Conservation (phyloP, 2,797 vertebrate species). For the Anas capensis region DNA sequence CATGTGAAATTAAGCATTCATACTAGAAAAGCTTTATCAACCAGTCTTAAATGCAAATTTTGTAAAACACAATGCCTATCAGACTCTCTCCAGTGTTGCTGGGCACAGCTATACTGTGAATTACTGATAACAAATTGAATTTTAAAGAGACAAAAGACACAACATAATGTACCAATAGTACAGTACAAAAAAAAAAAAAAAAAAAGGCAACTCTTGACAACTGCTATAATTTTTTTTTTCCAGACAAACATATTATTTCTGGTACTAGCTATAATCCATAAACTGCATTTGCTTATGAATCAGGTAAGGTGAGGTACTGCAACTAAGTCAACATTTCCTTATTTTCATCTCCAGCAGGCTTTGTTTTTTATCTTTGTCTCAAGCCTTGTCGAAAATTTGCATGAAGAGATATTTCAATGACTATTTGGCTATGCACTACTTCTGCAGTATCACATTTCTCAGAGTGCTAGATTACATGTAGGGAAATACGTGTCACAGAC, state of each 20-base stretch:
- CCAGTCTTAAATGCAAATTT: neutral
- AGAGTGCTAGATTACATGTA: neutral
- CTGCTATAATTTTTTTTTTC: neutral
- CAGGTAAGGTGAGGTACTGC: neutral
- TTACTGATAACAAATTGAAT: neutral
- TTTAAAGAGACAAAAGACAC: neutral
- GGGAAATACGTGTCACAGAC: neutral
- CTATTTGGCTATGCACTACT: neutral
- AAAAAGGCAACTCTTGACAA: neutral
- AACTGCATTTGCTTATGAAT: neutral
- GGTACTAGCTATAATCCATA: neutral
- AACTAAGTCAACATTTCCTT: neutral
- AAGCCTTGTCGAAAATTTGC: conserved; percentile 33
- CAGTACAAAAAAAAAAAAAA: neutral
- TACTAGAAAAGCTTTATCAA: neutral
- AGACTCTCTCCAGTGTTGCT: neutral
- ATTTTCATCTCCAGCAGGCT: neutral
- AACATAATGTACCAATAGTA: neutral
- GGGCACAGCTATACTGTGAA: neutral
- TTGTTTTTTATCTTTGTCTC: conserved; percentile 49
- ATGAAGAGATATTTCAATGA: conserved; percentile 23
- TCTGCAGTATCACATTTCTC: conserved; percentile 26
- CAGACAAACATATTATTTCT: neutral
- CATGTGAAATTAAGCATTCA: neutral
- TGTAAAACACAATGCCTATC: neutral